Base-by-base conservation (phyloP, 2,888 invertebrate species). In the Gasteruption jaculator region DNA sequence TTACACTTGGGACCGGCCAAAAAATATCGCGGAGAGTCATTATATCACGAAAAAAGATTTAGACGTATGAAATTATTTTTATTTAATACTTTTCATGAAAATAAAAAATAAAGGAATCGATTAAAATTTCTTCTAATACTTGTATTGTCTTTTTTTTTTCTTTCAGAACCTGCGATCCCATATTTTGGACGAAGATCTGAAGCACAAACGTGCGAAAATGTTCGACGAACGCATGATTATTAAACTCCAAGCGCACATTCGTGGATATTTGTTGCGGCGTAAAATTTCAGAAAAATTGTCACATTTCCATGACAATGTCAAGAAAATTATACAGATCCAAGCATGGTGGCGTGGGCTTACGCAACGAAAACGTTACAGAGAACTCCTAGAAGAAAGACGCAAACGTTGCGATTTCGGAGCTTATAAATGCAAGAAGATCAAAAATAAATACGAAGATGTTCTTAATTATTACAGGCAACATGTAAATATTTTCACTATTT, bases 321-420 rank as follows among this genome's bases (percentile, higher is more conserved):
- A 62, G 1, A 71, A 63, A 54, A 61, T 79, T 29, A 57, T 78
- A 4, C 71, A 63, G 54, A 78, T 80, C 48, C 79, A 84, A 73
- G 72, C 80, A 1, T 83, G 81, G 79, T 84, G 82, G 82, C 73
- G 79, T 43, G 73, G 73, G 44, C 54, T 74, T 2, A 50, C 71
- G 8, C 73, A 76, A 43, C 73, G 74, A 44, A 73, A 67, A 48
- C 70, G 68, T 47, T 76, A 75, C 57, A 63, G 66, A 1, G 72
- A 72, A 14, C 52, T 76, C 16, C 63, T 77, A 19, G 72, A 74
- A 19, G 45, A 57, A 8, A 63, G 69, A 72, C 68, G 74, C 68
- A 52, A 59, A 64, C 8, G 73, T 73, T 45, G 72, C 72, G 60
- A 65, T 71, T 63, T 62, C 66, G 74, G 73, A 72, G 74, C 73